Conservation (phyloP, 2,797 vertebrate genomes). For the Microchirus variegatus region DNA sequence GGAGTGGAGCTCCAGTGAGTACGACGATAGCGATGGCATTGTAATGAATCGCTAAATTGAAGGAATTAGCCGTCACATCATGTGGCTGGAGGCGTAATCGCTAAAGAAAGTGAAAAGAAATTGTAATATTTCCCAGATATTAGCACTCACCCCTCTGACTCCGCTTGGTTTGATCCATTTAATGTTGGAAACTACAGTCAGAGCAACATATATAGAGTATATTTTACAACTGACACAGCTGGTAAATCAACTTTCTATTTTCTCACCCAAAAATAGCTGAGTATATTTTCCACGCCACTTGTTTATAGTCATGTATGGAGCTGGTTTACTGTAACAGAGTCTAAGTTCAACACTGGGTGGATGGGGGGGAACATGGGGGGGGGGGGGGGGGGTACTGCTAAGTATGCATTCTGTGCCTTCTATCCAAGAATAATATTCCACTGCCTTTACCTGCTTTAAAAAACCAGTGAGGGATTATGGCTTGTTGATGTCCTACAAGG, state of each 20-base stretch:
- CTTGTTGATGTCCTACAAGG: conserved; percentile 70
- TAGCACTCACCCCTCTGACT: no score
- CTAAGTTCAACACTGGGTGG: conserved; percentile 25
- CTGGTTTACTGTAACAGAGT: conserved; percentile 11
- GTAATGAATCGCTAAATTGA: no score
- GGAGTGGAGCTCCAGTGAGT: no score
- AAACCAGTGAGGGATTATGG: conserved; percentile 61
- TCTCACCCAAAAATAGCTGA: conserved; percentile 7
- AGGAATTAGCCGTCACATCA: no score
- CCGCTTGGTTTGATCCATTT: no score
- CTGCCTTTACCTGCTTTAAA: conserved; percentile 54
- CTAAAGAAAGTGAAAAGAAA: no score
- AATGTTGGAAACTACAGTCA: no score
- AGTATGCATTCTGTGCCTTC: conserved; percentile 44
- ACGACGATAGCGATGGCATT: no score
- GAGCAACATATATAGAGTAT: no score
- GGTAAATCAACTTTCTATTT: conserved; percentile 10
- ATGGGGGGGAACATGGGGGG: no score
- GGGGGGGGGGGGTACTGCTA: conserved; percentile 29
- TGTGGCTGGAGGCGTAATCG: no score
- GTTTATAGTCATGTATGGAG: conserved; percentile 13
- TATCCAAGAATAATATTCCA: conserved; percentile 48
- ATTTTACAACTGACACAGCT: neutral
- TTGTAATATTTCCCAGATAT: no score
- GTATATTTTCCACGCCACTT: neutral